Conservation (phyloP, 2,888 invertebrate genomes). For the Rhagium mordax region DNA sequence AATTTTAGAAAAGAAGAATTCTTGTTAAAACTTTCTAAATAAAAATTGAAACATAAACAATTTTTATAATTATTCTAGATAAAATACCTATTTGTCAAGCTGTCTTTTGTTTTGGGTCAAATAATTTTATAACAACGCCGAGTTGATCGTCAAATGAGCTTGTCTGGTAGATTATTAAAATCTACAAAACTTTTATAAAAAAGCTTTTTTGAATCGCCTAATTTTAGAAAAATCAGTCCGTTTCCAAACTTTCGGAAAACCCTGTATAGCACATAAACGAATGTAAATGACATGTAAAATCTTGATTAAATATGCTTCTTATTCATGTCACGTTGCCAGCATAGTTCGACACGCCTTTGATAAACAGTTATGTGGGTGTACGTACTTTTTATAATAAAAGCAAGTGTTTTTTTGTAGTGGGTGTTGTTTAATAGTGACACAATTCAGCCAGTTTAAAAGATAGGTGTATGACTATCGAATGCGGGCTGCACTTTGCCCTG, state of each 20-base stretch:
- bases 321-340: not conserved
- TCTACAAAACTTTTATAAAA: too few relatives aligned
- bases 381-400: conserved; percentile 2
- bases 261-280: not conserved
- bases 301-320: not conserved
- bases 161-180: too few relatives aligned
- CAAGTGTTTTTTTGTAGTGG: conserved; percentile 5
- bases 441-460: not conserved
- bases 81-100: too few relatives aligned
- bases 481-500: not conserved
- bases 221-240: too few relatives aligned
- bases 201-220: too few relatives aligned
- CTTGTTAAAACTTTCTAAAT: too few relatives aligned
- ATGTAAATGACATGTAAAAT: not conserved
- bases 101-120: too few relatives aligned
- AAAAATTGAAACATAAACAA: too few relatives aligned
- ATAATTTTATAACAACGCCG: too few relatives aligned
- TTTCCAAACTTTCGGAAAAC: not conserved
- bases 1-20: too few relatives aligned
- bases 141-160: too few relatives aligned
- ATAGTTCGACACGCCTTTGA: not conserved
- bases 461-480: not conserved
- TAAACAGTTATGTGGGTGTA: not conserved
- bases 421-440: conserved; percentile 13
- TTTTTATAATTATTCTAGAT: too few relatives aligned